Percentiles rank a stretch among this genome's conserved stretches.
Evolutionary conservation across 1,140 invertebrate genomes (phyloP).

Genomic region (Diabrotica virgifera): DNA sequence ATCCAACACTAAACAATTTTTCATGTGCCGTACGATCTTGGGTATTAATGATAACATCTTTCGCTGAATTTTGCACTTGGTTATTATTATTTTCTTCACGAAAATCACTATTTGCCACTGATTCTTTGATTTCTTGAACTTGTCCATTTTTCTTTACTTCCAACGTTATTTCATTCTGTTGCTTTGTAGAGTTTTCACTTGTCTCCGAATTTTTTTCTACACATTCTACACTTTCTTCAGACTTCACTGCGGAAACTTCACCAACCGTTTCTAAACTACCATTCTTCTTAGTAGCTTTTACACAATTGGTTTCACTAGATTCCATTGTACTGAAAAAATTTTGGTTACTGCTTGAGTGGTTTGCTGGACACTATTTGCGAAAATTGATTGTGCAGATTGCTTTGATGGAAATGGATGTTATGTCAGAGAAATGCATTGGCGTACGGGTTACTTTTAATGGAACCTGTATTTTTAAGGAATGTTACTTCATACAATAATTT

Average conservation of each 20-base stretch:
- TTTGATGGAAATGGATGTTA: neutral
- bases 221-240: no score
- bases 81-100: neutral
- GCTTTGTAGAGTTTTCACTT: neutral
- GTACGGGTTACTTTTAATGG: neutral
- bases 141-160: neutral
- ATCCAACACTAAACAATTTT: no score
- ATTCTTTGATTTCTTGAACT: neutral
- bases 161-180: neutral
- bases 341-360: neutral
- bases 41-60: no score
- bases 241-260: neutral
- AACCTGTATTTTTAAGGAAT: no score
- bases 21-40: no score
- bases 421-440: neutral
- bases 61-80: neutral
- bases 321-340: neutral
- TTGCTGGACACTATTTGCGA: neutral
- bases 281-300: neutral
- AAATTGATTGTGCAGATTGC: neutral
- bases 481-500: no score
- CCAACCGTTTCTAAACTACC: neutral
- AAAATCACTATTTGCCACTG: neutral
- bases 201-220: no score
- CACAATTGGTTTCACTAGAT: no score